Conservation (phyloP, 30 jellyfish, hydroid and myxozoan species). For the Rhopilema esculentum region DNA sequence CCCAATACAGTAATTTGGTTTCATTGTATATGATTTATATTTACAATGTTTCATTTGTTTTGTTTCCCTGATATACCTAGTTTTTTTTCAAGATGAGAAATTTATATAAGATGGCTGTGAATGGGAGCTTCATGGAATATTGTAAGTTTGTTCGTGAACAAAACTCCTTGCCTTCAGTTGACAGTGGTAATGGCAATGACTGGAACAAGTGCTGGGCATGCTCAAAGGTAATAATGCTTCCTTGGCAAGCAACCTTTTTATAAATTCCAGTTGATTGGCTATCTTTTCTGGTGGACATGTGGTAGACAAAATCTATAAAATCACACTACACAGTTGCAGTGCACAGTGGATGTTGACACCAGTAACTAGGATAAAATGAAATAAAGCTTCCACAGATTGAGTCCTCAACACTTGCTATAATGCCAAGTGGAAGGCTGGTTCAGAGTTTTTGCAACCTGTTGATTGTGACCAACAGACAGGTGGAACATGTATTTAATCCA, state of each 20-base stretch:
- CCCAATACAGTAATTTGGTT: background rate
- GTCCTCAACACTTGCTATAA: background rate
- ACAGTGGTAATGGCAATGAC: conserved; percentile 7
- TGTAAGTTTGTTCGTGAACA: conserved; percentile 13
- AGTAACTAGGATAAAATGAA: background rate
- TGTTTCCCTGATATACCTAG: background rate
- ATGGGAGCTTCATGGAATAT: conserved; percentile 22
- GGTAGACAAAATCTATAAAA: background rate
- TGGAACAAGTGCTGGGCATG: conserved; percentile 25
- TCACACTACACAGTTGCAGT: background rate
- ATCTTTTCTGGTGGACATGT: background rate
- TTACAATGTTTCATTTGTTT: background rate
- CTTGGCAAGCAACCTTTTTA: conserved; percentile 11
- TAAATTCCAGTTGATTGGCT: background rate
- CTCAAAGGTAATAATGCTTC: conserved; percentile 3
- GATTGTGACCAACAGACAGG: background rate
- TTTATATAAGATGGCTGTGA: conserved; percentile 12
- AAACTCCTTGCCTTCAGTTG: background rate
- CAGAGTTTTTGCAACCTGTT: background rate
- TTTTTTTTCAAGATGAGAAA: conserved; percentile 8
- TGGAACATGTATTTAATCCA: background rate
- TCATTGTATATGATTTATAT: background rate
- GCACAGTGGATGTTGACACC: background rate
- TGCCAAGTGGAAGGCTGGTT: background rate
- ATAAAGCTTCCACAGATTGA: background rate